phyloP scores from a whole-genome alignment of 2,888 invertebrate species.

The Drosophila colorata region DNA sequence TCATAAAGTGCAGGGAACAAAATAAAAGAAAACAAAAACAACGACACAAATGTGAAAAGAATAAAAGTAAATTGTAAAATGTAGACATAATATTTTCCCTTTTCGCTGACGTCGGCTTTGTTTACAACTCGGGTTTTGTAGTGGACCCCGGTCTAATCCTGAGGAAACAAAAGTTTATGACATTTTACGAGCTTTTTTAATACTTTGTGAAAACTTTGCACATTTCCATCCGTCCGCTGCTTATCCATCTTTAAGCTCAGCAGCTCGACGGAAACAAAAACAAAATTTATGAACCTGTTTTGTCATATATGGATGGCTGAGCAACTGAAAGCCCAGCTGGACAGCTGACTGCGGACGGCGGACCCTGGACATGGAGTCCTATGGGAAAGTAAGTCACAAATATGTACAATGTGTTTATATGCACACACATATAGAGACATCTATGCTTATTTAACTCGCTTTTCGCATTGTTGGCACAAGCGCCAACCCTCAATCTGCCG shows the following conservation, averaged over 20 bases:
- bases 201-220: constrained; percentile 79
- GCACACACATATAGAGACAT: background rate
- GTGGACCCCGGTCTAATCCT: constrained; percentile 66
- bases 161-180: constrained; percentile 73
- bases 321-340: constrained; percentile 21
- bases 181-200: constrained; percentile 75
- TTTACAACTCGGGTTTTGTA: constrained; percentile 29
- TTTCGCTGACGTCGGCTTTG: constrained; percentile 39
- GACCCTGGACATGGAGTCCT: background rate
- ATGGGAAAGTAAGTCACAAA: background rate
- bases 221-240: constrained; percentile 54
- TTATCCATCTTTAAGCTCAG: constrained; percentile 66
- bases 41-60: constrained; percentile 36
- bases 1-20: constrained; percentile 30
- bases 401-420: background rate
- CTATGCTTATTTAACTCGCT: constrained; percentile 22
- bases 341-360: constrained; percentile 10
- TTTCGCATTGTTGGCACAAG: constrained; percentile 22
- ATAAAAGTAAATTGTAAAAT: constrained; percentile 49
- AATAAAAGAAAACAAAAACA: constrained; percentile 2
- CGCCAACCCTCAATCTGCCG: constrained; percentile 9
- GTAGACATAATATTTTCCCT: constrained; percentile 51
- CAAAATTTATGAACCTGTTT: constrained; percentile 71
- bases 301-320: constrained; percentile 59
- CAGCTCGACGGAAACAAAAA: constrained; percentile 59